Conservation (phyloP, 2,888 invertebrate species). For the Dimorphilus gyrociliatus region DNA sequence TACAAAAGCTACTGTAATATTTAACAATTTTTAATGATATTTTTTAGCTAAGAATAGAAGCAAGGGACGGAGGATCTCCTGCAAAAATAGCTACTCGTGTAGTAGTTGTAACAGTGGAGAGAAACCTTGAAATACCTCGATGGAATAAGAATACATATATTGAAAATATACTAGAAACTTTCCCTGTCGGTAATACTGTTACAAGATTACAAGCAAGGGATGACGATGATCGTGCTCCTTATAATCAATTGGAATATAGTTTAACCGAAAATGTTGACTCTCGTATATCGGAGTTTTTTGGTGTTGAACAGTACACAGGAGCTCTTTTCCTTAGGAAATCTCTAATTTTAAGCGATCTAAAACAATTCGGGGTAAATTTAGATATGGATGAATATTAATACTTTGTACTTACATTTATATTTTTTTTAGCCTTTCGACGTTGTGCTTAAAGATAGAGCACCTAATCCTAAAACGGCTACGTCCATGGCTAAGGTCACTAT, state of each 20-base stretch:
- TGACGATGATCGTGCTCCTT: constrained; percentile 13
- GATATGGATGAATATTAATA: not conserved
- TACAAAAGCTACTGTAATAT: not conserved
- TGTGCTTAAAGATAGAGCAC: no score
- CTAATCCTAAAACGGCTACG: no score
- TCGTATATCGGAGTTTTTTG: constrained; percentile 8
- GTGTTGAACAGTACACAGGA: constrained; percentile 8
- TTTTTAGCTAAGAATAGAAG: constrained; percentile 18
- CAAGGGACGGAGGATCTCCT: constrained; percentile 19
- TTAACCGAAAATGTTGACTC: constrained; percentile 7
- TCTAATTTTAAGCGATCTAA: constrained; percentile 5
- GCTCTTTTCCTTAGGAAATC: constrained; percentile 10
- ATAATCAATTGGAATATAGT: constrained; percentile 11
- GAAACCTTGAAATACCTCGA: constrained; percentile 9
- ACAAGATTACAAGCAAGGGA: constrained; percentile 8
- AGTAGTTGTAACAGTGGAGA: constrained; percentile 12
- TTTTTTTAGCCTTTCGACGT: no score
- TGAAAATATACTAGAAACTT: constrained; percentile 17
- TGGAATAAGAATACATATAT: constrained; percentile 11
- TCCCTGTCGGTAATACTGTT: constrained; percentile 16
- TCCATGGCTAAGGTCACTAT: constrained; percentile 13
- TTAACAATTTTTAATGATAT: not conserved
- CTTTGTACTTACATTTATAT: no score
- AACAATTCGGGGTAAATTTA: not conserved
- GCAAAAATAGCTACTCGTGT: constrained; percentile 12